These are phyloP conservation scores for Poecilus cupreus DNA, from an alignment of 2,888 invertebrate species.

Conservation along the genomic window DNA sequence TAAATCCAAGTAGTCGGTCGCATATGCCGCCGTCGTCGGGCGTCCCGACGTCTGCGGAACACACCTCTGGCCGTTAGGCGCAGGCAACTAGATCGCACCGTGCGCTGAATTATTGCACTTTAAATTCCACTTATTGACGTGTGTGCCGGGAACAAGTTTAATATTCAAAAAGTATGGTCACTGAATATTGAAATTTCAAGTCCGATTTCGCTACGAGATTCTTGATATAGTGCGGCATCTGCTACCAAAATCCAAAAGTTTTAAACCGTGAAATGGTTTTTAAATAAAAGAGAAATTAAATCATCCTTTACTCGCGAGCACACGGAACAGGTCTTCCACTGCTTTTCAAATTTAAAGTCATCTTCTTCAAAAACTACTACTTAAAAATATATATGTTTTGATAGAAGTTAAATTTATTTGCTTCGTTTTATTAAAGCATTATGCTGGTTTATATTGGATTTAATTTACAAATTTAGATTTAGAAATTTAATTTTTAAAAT, in stretches of 20 bases:
- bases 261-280: slow-evolving; percentile 39
- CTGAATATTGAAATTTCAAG: slow-evolving; percentile 46
- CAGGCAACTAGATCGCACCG: slow-evolving; percentile 11
- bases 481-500: no score
- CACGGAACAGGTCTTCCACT: no score
- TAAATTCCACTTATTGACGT: slow-evolving; percentile 51
- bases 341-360: no score
- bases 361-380: no score
- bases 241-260: slow-evolving; percentile 35
- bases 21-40: not conserved
- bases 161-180: slow-evolving; percentile 55
- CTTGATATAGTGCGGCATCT: slow-evolving; percentile 50
- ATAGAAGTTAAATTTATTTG: no score
- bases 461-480: no score
- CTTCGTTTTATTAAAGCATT: no score
- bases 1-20: not conserved
- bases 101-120: slow-evolving; percentile 47
- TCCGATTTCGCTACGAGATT: slow-evolving; percentile 40
- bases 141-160: slow-evolving; percentile 43
- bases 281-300: slow-evolving; percentile 50
- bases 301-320: slow-evolving; percentile 36
- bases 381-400: no score
- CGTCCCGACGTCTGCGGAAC: not conserved
- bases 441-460: no score
- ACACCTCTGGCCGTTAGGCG: not conserved